Evolutionary conservation across 2,888 invertebrate genomes (phyloP).

Genomic region (Drosophila subsilvestris): DNA sequence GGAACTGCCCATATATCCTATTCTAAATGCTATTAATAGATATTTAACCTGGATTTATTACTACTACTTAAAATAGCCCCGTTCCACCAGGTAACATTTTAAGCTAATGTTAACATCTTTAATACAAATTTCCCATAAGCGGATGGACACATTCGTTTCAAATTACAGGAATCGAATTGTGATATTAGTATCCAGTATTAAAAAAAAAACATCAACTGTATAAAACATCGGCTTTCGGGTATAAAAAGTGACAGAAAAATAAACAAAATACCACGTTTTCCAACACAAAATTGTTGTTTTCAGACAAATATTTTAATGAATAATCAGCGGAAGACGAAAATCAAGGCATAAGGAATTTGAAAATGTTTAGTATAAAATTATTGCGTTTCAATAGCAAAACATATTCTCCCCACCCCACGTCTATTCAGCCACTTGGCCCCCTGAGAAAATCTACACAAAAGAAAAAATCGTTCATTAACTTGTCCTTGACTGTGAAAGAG

Average conservation of each 20-base stretch:
- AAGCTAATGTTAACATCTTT: not conserved
- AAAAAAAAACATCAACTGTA: not conserved
- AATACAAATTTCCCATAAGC: not conserved
- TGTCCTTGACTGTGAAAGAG: slow-evolving; percentile 74
- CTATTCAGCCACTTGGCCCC: slow-evolving; percentile 2
- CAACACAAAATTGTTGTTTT: too few relatives aligned
- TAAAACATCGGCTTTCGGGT: not conserved
- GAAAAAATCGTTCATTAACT: slow-evolving; percentile 76
- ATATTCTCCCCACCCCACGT: not conserved
- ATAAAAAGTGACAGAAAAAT: too few relatives aligned
- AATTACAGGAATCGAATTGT: too few relatives aligned
- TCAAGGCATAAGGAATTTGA: not conserved
- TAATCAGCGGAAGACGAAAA: slow-evolving; percentile 3
- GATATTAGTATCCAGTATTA: too few relatives aligned
- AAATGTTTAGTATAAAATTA: slow-evolving; percentile 14
- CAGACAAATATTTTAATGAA: slow-evolving; percentile 19
- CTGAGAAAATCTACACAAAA: slow-evolving; percentile 45
- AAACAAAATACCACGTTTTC: too few relatives aligned
- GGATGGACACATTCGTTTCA: not conserved
- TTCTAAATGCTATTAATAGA: too few relatives aligned
- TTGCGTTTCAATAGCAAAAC: slow-evolving; percentile 32
- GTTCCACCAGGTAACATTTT: not conserved
- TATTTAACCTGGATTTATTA: too few relatives aligned
- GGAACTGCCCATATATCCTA: too few relatives aligned
- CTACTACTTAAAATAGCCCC: too few relatives aligned